Conservation (phyloP, 2,797 vertebrate genomes). For the Acrossocheilus fasciatus region DNA sequence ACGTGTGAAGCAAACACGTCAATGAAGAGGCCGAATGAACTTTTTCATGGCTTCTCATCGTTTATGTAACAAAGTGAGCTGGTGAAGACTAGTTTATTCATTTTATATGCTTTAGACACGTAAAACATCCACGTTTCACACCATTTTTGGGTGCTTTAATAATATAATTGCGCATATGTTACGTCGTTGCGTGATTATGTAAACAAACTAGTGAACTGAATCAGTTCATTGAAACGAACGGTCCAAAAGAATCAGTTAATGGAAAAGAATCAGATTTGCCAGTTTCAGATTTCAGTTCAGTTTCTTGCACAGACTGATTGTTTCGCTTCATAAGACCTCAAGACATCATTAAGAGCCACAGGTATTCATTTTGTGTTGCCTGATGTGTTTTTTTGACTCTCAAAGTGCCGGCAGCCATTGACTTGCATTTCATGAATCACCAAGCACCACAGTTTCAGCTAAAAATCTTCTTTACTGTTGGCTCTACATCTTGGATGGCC, state of each 20-base stretch:
- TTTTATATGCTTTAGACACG: neutral
- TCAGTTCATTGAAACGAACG: too few species aligned
- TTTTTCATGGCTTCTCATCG: neutral
- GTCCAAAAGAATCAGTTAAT: neutral
- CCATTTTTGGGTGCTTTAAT: neutral
- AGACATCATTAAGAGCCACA: neutral
- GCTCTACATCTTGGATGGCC: neutral
- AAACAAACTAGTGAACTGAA: neutral
- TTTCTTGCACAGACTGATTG: neutral
- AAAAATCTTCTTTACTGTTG: neutral
- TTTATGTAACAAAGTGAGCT: too few species aligned
- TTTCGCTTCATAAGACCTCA: neutral
- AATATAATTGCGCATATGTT: neutral
- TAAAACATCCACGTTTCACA: neutral
- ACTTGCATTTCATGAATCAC: neutral
- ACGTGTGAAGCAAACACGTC: too few species aligned
- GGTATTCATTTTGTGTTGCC: neutral
- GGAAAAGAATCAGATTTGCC: too few species aligned
- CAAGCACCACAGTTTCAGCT: neutral
- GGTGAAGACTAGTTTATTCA: neutral
- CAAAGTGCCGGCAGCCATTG: neutral
- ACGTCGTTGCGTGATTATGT: neutral
- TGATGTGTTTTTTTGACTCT: neutral
- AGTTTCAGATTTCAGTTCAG: too few species aligned
- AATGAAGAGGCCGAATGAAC: too few species aligned